A percentile compares a stretch with the other conserved stretches of the same genome.
Evolutionary conservation across 2,113 vertebrate species (phyloP).

Genomic region (Actenoides lindsayi): DNA sequence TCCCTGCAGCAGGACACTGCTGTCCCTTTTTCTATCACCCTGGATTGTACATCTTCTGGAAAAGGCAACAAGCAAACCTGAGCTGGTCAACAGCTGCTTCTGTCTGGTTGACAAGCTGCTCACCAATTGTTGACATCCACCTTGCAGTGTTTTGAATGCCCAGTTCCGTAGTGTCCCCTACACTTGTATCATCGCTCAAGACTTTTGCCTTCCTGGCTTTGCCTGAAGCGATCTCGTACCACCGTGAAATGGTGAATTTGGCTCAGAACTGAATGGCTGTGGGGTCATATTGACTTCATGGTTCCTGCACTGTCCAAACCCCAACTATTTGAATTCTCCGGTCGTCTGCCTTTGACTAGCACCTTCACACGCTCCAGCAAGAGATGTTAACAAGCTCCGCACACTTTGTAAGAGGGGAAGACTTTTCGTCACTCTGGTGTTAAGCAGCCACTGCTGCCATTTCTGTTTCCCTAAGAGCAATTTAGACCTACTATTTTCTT

Average conservation of each 20-base stretch:
- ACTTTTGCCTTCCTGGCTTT: neutral
- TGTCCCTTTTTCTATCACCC: neutral
- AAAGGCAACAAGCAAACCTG: neutral
- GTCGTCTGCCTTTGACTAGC: neutral
- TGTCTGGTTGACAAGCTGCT: neutral
- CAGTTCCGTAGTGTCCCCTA: fast-evolving
- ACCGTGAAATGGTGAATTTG: fast-evolving
- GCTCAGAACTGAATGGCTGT: neutral
- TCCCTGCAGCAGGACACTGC: neutral
- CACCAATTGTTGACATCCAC: fast-evolving
- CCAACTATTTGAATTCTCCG: fast-evolving
- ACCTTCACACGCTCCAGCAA: neutral
- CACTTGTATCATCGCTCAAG: fast-evolving
- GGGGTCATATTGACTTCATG: neutral
- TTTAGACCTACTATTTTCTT: neutral
- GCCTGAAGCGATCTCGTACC: fast-evolving
- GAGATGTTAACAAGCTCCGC: neutral
- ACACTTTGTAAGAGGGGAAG: fast-evolving
- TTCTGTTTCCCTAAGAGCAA: neutral
- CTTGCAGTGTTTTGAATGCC: neutral
- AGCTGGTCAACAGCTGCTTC: neutral
- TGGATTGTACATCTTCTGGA: neutral
- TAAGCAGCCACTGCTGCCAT: neutral
- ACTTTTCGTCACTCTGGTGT: fast-evolving
- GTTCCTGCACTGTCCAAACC: neutral